Base-by-base conservation (phyloP, 2,888 invertebrate genomes). In the Epinotia nisella region DNA sequence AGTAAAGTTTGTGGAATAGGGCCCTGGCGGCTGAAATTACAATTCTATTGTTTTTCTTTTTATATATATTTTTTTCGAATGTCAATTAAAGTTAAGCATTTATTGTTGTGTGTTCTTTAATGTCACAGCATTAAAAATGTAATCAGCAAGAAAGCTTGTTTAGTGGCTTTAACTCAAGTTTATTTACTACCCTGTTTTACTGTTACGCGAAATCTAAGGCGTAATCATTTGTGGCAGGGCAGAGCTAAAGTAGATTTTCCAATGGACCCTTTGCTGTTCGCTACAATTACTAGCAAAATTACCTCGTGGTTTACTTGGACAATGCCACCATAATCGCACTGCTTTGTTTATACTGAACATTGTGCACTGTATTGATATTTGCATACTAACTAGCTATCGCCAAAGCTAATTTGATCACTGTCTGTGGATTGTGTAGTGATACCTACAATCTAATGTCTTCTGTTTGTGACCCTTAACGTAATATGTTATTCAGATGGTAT, bases 121-220 rank as follows among this genome's bases (percentile, higher is more conserved):
- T 35, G 9, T 7, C 35, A 35, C 35, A 35, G 10, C 39, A 15
- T 41, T 55, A 66, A 39, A 41, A 55, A 55, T 21, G 10, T 21
- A 66, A 66, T 66, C 41, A 56, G 24, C 41, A 56, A 56, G 66
- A 66, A 66, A 66, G 55, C 41, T 39, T 65, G 55, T 65, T 35
- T 55, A 56, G 15, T 39, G 56, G 24, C 21, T 56, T 41, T 39
- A 24, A 65, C 39, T 11, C 9, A 21, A 11, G 55, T 41, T 41
- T 41, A 13, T 15, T 66, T 53, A 5, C 21, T n/a, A 56, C 53
- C 49, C 7, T n/a, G 49, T 41, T 66, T 66, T 66, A 24, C n/a
- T 19, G 19, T 21, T n/a, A 41, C 21, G 66, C n/a, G 56, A 41
- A 55, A 56, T 66, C 55, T 41, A 21, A 41, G 41, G 55, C 41